Conservation (phyloP, 2,797 vertebrate species). For the Pseudomugil gertrudae region DNA sequence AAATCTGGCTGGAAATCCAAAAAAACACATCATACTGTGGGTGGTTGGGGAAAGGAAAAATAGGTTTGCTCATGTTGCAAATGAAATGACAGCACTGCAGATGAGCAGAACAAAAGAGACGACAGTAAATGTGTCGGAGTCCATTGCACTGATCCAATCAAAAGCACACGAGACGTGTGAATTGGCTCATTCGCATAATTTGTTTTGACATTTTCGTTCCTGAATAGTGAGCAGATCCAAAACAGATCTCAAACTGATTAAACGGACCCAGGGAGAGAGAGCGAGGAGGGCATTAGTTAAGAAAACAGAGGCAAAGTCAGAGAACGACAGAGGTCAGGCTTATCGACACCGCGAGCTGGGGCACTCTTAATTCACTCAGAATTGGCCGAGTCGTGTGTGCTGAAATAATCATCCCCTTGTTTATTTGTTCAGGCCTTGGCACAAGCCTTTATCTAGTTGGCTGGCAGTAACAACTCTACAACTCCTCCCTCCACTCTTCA, state of each 20-base stretch:
- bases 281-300: conserved; percentile 79
- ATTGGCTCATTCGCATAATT: conserved; percentile 68
- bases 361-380: conserved; percentile 75
- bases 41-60: neutral
- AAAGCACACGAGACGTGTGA: conserved; percentile 64
- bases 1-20: conserved; percentile 15
- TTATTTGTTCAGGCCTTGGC: conserved; percentile 76
- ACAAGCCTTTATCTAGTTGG: conserved; percentile 69
- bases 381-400: conserved; percentile 70
- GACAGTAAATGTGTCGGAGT: conserved; percentile 38
- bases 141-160: conserved; percentile 32
- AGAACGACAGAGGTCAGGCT: conserved; percentile 66
- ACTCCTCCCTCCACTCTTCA: conserved; percentile 2
- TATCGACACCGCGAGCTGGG: conserved; percentile 64
- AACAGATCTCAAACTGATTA: conserved; percentile 76
- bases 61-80: conserved; percentile 8
- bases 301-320: conserved; percentile 74
- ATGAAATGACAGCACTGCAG: conserved; percentile 25
- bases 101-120: conserved; percentile 39
- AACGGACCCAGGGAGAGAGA: conserved; percentile 40
- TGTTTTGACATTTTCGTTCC: conserved; percentile 77
- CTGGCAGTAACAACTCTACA: conserved; percentile 35
- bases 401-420: conserved; percentile 77
- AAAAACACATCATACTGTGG: conserved; percentile 5
- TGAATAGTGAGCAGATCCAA: conserved; percentile 62